A percentile compares a stretch with the other conserved stretches of the same genome.
These are phyloP conservation scores for Dromiciops gliroides DNA, from an alignment of 2,113 vertebrate genomes.

Conservation along the genomic window DNA sequence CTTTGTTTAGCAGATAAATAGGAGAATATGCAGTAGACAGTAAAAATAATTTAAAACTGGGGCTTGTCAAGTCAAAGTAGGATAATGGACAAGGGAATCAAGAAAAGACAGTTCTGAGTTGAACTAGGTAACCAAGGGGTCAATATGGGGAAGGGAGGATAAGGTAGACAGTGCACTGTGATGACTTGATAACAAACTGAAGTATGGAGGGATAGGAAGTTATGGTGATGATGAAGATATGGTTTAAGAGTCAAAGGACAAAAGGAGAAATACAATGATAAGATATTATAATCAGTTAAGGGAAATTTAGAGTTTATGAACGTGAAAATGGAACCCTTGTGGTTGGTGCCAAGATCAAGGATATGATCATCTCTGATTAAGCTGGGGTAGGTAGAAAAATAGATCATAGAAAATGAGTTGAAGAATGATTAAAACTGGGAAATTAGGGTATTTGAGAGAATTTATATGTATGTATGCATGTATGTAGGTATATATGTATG, in stretches of 20 bases:
- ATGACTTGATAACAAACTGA: background rate
- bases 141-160: background rate
- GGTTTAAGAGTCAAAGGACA: too few species aligned
- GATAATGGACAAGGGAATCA: background rate
- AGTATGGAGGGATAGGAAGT: background rate
- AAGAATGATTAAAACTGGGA: background rate
- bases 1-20: background rate
- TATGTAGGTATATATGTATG: too few species aligned
- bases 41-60: background rate
- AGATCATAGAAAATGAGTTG: too few species aligned
- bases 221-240: background rate
- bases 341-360: background rate
- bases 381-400: too few species aligned
- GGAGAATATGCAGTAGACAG: background rate
- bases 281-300: background rate
- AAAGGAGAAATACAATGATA: background rate
- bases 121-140: background rate
- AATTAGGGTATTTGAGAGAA: too few species aligned
- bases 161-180: background rate
- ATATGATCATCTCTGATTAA: background rate
- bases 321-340: background rate
- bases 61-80: background rate
- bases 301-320: background rate
- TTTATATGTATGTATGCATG: too few species aligned
- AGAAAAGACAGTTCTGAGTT: background rate